Evolutionary conservation across 2,888 invertebrate genomes (phyloP), one percentile per base, ranked within the genome.

Genomic region (Drosophila gaucha): DNA sequence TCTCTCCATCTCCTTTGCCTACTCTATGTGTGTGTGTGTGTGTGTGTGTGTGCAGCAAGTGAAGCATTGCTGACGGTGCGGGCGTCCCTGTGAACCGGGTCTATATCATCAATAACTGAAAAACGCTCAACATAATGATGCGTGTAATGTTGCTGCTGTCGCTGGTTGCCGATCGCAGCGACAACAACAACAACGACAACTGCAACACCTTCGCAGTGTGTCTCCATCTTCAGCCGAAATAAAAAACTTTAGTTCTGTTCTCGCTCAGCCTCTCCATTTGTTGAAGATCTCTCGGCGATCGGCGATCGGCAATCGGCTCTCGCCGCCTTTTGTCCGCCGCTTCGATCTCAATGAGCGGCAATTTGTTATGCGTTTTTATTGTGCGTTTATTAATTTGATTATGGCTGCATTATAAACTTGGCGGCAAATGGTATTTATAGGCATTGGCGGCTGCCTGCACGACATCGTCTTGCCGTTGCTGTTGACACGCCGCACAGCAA

Each of bases 331-430:
- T 71, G 76, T 76, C 18, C 49, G 62, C 55, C 66, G 72, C 58
- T 52, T 64, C 64, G 65, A 67, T 38, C 70, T 65, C 59, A 67
- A 77, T 78, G 72, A 71, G 68, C 71, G 82, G 77, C 86, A 89
- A 89, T 90, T 89, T 89, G 86, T 90, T 90, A 89, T 86, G 73
- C 78, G 71, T 80, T 90, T 89, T 89, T 87, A 89, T 90, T 89
- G 86, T 83, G 74, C 82, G 79, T 83, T 86, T 89, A 88, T 89
- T 86, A 83, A 83, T 88, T 88, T 85, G 84, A 77, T 88, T 83
- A 80, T 72, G 68, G 69, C 74, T 78, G 76, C 83, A 80, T 80
- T 74, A 67, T 59, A 51, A 67, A 67, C 58, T 66, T 52, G 60
- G 36, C 74, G 55, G 72, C 56, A 75, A 75, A 75, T 67, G 39